Conservation (phyloP, 2,888 invertebrate genomes). For the Stramonita haemastoma region DNA sequence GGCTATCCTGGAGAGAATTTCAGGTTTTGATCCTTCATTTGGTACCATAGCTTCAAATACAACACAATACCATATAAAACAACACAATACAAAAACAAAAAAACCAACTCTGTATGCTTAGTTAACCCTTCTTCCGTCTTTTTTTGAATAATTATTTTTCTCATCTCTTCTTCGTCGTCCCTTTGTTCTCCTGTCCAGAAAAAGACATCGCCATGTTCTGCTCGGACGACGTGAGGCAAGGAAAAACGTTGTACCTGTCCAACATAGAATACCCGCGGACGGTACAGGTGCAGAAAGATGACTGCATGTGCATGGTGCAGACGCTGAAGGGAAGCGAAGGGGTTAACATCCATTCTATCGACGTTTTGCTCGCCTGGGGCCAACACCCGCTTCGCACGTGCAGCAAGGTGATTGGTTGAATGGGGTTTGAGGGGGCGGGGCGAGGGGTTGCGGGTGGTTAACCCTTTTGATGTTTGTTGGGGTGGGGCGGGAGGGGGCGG, state of each 20-base stretch:
- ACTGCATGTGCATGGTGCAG: constrained; percentile 65
- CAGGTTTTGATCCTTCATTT: no score
- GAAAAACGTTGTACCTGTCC: constrained; percentile 63
- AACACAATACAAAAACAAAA: no score
- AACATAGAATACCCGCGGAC: constrained; percentile 66
- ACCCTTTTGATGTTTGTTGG: no score
- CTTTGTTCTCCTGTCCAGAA: constrained; percentile 53
- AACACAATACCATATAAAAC: no score
- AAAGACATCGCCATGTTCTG: constrained; percentile 65
- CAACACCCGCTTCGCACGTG: constrained; percentile 48
- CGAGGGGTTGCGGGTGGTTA: no score
- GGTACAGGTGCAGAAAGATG: constrained; percentile 50
- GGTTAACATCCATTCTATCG: constrained; percentile 60
- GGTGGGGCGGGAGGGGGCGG: no score
- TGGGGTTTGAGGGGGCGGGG: neutral
- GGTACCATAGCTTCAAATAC: no score
- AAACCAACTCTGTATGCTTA: no score
- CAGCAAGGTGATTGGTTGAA: constrained; percentile 16
- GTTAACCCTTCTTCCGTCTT: no score
- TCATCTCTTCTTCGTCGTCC: no score
- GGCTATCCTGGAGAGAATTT: no score
- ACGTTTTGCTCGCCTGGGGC: constrained; percentile 50
- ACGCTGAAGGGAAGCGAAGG: constrained; percentile 58
- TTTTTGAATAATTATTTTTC: no score
- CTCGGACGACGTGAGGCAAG: constrained; percentile 59